Percentiles rank a stretch among this genome's conserved stretches.
Conservation (phyloP, 2,113 vertebrate species). For the Rhinogobius similis region DNA sequence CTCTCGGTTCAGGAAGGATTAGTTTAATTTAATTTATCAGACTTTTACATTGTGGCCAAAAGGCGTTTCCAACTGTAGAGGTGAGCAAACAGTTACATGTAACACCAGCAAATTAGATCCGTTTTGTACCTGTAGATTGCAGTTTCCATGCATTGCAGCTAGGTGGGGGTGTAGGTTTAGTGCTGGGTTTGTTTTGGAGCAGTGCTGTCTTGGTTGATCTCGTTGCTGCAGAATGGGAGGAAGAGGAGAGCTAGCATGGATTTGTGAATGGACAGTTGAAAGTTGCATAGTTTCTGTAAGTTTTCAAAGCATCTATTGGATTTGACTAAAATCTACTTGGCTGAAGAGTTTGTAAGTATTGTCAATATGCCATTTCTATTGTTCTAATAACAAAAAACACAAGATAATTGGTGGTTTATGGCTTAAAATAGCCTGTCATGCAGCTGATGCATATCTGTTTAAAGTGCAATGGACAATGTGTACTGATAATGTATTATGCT, state of each 20-base stretch:
- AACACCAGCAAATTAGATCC: not conserved
- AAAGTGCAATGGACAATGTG: no score
- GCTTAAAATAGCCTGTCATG: not conserved
- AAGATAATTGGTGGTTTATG: not conserved
- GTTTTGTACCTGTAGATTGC: not conserved
- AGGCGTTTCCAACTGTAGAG: not conserved
- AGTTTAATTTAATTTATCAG: constrained; percentile 27
- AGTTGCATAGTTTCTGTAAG: not conserved
- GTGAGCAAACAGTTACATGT: constrained; percentile 5
- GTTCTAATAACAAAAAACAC: not conserved
- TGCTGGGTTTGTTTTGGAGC: constrained; percentile 7
- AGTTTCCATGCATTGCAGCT: accelerated
- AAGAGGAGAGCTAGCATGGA: not conserved
- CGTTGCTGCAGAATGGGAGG: constrained; percentile 18
- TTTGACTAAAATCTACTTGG: not conserved
- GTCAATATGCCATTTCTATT: not conserved
- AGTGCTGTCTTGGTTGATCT: constrained; percentile 47
- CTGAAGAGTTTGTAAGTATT: not conserved
- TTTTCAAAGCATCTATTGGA: not conserved
- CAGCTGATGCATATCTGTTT: not conserved
- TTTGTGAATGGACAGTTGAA: not conserved
- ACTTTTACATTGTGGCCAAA: constrained; percentile 1
- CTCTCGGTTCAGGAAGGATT: constrained; percentile 28
- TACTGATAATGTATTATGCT: not conserved
- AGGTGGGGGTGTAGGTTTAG: constrained; percentile 52